These are phyloP conservation scores for Lagopus muta DNA, from an alignment of 2,113 vertebrate genomes.

Conservation along the genomic window DNA sequence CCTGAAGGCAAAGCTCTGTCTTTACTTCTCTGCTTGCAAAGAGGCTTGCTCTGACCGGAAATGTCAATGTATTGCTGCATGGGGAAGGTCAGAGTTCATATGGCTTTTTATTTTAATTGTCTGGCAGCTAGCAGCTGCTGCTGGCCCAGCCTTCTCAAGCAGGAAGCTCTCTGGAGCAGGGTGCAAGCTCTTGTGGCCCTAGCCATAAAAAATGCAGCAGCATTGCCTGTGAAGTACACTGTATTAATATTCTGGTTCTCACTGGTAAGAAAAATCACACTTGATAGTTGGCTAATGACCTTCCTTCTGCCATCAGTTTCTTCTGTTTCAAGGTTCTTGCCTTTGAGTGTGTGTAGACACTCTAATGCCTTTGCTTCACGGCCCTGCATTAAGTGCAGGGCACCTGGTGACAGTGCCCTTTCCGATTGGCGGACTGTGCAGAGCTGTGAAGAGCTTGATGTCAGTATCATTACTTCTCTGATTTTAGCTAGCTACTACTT, in stretches of 20 bases:
- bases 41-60: constrained; percentile 24
- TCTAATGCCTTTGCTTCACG: neutral
- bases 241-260: neutral
- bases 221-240: neutral
- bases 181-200: neutral
- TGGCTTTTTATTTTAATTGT: neutral
- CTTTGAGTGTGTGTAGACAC: neutral
- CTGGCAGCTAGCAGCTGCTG: neutral
- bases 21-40: neutral
- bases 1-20: neutral
- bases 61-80: neutral
- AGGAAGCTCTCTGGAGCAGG: neutral
- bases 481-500: neutral
- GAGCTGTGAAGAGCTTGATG: neutral
- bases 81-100: neutral
- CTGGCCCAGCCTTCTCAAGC: neutral
- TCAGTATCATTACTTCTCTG: accelerated
- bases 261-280: neutral
- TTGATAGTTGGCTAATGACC: neutral
- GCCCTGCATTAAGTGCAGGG: neutral
- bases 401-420: neutral
- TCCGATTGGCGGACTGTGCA: neutral
- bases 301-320: neutral
- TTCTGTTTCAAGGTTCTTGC: neutral
- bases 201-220: neutral